phyloP scores from a whole-genome alignment of 2,888 invertebrate genomes.

The Andrena minutula region DNA sequence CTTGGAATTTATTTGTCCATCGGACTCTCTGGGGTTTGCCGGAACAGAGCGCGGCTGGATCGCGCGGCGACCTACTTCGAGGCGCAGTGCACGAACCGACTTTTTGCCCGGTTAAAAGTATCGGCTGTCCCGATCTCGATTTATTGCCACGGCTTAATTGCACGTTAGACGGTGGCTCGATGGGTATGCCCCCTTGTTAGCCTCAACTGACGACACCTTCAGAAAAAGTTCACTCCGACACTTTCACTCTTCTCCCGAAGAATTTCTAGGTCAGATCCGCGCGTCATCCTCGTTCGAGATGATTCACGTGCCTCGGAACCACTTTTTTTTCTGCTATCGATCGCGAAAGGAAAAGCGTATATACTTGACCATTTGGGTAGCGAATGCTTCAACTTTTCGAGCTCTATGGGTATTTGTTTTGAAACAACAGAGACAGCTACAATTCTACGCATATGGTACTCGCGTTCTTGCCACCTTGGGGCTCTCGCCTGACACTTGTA shows the following conservation, averaged over 20 bases:
- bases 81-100: conserved; percentile 49
- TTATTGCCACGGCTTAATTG: conserved; percentile 72
- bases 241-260: conserved; percentile 61
- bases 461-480: background rate
- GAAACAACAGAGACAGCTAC: background rate
- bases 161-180: conserved; percentile 58
- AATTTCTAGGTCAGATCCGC: conserved; percentile 66
- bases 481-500: background rate
- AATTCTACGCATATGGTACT: background rate
- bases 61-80: conserved; percentile 67
- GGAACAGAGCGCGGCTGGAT: conserved; percentile 12
- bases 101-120: conserved; percentile 64
- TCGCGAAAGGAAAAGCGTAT: background rate
- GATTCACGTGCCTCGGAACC: conserved; percentile 9
- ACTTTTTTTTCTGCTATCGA: background rate
- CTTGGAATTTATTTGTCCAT: conserved; percentile 11
- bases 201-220: conserved; percentile 5
- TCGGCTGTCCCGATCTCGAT: conserved; percentile 65
- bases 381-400: background rate
- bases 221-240: conserved; percentile 46
- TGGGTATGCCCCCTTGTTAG: conserved; percentile 10
- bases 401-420: background rate
- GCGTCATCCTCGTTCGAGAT: conserved; percentile 43
- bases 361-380: background rate
- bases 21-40: conserved; percentile 2